phyloP scores from a whole-genome alignment of 2,888 invertebrate species.

The Macropis europaea region DNA sequence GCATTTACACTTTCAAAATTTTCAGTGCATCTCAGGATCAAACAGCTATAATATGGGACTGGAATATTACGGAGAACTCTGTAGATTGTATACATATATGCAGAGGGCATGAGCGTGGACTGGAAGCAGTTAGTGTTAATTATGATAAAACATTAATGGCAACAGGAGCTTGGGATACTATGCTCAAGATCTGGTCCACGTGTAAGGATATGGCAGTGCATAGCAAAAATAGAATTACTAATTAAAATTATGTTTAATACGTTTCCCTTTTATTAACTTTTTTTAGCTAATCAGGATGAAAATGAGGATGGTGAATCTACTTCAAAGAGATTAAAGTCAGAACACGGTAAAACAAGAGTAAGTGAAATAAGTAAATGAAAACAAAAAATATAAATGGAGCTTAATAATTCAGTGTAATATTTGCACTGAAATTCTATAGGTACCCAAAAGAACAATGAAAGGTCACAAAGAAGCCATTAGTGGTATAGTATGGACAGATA shows the following conservation, averaged over 20 bases:
- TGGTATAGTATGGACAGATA: conserved; percentile 91
- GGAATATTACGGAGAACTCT: conserved; percentile 87
- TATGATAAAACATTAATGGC: conserved; percentile 85
- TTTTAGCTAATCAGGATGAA: conserved; percentile 74
- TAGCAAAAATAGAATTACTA: neutral
- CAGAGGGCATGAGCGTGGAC: conserved; percentile 94
- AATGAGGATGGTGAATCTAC: conserved; percentile 83
- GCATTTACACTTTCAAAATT: neutral
- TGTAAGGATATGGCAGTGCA: conserved; percentile 80
- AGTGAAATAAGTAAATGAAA: conserved; percentile 57
- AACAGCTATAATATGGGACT: conserved; percentile 94
- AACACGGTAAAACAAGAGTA: conserved; percentile 83
- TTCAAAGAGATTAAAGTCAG: conserved; percentile 83
- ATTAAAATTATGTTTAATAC: neutral
- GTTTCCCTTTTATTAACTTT: conserved; percentile 9
- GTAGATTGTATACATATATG: conserved; percentile 91
- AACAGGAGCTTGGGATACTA: conserved; percentile 96
- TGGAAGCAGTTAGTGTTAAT: conserved; percentile 92
- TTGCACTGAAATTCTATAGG: conserved; percentile 79
- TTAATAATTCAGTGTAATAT: neutral
- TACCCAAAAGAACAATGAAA: conserved; percentile 91
- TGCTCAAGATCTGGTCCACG: conserved; percentile 94
- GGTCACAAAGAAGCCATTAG: conserved; percentile 97
- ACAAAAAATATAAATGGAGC: neutral
- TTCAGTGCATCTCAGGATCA: conserved; percentile 94